Evolutionary conservation across 2,113 vertebrate genomes (phyloP).

Genomic region (Clarias magur): DNA sequence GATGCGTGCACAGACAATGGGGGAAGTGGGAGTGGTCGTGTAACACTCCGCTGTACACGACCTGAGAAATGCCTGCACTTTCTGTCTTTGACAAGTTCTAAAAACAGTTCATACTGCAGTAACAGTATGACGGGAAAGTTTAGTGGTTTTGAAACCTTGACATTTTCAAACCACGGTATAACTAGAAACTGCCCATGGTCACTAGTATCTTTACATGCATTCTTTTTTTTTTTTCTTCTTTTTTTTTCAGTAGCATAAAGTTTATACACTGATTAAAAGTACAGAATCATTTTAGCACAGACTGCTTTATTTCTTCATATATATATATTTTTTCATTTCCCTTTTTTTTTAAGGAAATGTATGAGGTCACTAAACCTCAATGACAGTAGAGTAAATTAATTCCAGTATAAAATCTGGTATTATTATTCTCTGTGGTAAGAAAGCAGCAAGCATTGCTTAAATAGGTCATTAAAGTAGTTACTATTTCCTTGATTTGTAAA

Average conservation of each 20-base stretch:
- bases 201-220: not conserved
- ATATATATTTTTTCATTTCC: not conserved
- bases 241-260: not conserved
- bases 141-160: too few relatives aligned
- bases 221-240: not conserved
- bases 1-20: too few relatives aligned
- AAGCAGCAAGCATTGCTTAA: not conserved
- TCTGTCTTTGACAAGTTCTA: too few relatives aligned
- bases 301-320: not conserved
- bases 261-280: not conserved
- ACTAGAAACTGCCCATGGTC: too few relatives aligned
- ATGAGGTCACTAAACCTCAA: not conserved
- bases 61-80: too few relatives aligned
- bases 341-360: not conserved
- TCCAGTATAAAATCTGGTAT: not conserved
- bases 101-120: too few relatives aligned
- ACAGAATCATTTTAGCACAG: not conserved
- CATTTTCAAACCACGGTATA: too few relatives aligned
- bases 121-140: too few relatives aligned
- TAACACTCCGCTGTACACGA: too few relatives aligned
- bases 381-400: not conserved
- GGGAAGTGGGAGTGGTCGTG: too few relatives aligned
- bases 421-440: not conserved
- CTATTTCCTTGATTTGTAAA: not conserved
- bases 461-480: not conserved